Percentiles rank a stretch among this genome's conserved stretches.
Conservation (phyloP, 2,113 vertebrate species). For the Ochotona curzoniae region DNA sequence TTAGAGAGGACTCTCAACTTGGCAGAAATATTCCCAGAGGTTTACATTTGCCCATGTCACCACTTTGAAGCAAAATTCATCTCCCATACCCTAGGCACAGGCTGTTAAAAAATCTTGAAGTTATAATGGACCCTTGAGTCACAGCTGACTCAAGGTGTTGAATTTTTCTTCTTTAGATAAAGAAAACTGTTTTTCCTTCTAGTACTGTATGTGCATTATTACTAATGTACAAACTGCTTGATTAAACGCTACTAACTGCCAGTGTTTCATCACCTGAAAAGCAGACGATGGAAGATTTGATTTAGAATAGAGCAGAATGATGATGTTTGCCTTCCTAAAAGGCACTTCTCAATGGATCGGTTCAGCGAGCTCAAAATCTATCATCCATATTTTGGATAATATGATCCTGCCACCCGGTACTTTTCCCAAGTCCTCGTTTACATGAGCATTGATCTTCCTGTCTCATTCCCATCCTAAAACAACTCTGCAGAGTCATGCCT, state of each 20-base stretch:
- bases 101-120: conserved; percentile 68
- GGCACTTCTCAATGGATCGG: conserved; percentile 61
- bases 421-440: conserved; percentile 58
- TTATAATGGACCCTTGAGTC: conserved; percentile 73
- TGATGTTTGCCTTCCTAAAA: conserved; percentile 62
- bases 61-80: conserved; percentile 64
- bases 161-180: not conserved
- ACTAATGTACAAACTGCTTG: conserved; percentile 26
- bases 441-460: conserved; percentile 41
- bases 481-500: not conserved
- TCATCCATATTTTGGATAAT: conserved; percentile 65
- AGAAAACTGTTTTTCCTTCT: conserved; percentile 6
- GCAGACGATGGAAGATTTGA: conserved; percentile 40
- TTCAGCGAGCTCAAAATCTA: conserved; percentile 68
- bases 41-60: conserved; percentile 51
- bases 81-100: not conserved
- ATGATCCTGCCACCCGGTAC: conserved; percentile 63
- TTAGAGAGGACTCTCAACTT: conserved; percentile 9
- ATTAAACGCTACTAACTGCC: conserved; percentile 5
- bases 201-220: not conserved
- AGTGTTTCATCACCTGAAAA: conserved; percentile 67
- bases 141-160: conserved; percentile 65
- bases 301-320: conserved; percentile 36
- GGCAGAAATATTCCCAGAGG: conserved; percentile 17
- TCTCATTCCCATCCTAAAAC: not conserved